A percentile compares a stretch with the other conserved stretches of the same genome.
Evolutionary conservation across 2,888 invertebrate genomes (phyloP).

Genomic region (Torymus auratus): DNA sequence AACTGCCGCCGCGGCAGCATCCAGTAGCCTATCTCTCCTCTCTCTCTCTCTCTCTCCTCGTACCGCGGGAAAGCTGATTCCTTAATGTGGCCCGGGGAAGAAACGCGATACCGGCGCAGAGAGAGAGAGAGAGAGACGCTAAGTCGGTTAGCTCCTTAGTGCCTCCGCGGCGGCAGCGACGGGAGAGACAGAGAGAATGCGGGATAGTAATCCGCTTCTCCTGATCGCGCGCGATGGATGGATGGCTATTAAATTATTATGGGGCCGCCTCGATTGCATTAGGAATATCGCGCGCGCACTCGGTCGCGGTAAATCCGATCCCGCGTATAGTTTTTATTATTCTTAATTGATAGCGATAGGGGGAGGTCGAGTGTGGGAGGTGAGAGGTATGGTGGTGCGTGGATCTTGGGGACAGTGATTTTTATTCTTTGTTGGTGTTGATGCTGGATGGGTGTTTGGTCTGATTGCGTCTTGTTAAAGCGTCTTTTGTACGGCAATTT

Average conservation of each 20-base stretch:
- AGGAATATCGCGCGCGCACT: slow-evolving; percentile 11
- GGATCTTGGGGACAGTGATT: background rate
- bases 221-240: slow-evolving; percentile 10
- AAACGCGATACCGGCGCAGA: slow-evolving; percentile 70
- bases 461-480: no score
- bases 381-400: background rate
- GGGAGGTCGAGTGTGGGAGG: background rate
- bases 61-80: slow-evolving; percentile 2
- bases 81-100: slow-evolving; percentile 50
- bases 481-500: no score
- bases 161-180: slow-evolving; percentile 62
- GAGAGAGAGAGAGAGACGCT: slow-evolving; percentile 60
- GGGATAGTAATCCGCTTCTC: slow-evolving; percentile 53
- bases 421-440: no score
- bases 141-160: slow-evolving; percentile 76
- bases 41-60: slow-evolving; percentile 9
- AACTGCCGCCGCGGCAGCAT: background rate
- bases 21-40: background rate
- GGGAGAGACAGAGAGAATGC: slow-evolving; percentile 44
- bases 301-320: slow-evolving; percentile 19
- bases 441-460: no score
- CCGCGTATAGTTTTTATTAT: slow-evolving; percentile 5
- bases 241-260: slow-evolving; percentile 54
- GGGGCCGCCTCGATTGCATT: slow-evolving; percentile 51
- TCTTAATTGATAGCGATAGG: slow-evolving; percentile 14